Evolutionary conservation across 2,113 vertebrate species (phyloP).

Genomic region (Poeciliopsis occidentalis): DNA sequence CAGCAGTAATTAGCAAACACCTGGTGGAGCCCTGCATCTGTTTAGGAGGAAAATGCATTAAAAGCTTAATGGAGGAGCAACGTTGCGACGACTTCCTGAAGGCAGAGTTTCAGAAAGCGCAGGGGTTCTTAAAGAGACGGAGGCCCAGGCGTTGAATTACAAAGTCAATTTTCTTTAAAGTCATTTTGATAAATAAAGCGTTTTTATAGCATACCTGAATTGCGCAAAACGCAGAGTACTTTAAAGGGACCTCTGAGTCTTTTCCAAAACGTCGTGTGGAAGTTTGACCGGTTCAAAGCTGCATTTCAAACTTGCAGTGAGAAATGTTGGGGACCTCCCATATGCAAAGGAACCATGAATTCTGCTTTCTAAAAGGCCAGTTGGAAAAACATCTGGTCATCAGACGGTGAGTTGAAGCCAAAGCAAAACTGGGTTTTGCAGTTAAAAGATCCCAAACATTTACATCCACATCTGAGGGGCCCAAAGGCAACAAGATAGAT

Average conservation of each 20-base stretch:
- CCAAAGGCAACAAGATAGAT: not conserved
- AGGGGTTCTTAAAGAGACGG: no score
- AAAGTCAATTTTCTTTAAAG: no score
- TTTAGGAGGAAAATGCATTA: no score
- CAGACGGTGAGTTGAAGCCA: not conserved
- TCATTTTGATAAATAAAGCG: no score
- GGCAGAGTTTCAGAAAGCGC: no score
- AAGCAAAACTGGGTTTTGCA: not conserved
- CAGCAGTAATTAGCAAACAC: no score
- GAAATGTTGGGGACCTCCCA: not conserved
- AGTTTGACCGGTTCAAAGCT: not conserved
- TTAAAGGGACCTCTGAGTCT: not conserved
- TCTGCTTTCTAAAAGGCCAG: not conserved
- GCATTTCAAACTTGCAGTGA: not conserved
- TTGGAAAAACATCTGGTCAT: constrained; percentile 1
- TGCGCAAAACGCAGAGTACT: no score
- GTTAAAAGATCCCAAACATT: constrained; percentile 7
- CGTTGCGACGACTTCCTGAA: no score
- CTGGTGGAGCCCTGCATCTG: no score
- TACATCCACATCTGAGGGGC: not conserved
- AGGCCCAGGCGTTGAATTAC: no score
- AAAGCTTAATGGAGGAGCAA: no score
- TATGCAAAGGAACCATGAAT: not conserved
- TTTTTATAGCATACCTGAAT: no score
- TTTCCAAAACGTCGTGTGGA: not conserved